These are phyloP conservation scores for Agriopis marginaria DNA, from an alignment of 2,888 invertebrate genomes.

Conservation along the genomic window DNA sequence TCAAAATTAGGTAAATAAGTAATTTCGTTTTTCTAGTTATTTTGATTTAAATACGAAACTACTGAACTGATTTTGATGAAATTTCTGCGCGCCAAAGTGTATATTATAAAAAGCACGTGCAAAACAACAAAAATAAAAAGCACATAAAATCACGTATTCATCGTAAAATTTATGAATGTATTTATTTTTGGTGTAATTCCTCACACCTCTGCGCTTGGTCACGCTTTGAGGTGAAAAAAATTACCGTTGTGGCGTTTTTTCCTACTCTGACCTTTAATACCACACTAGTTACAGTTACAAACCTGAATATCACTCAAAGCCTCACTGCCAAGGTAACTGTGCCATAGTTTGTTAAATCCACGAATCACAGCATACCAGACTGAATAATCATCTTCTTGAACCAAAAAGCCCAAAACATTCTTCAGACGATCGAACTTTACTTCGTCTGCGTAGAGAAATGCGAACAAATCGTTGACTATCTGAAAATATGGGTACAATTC, in stretches of 20 bases:
- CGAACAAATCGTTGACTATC: slow-evolving; percentile 92
- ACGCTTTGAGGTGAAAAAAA: too few relatives aligned
- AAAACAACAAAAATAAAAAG: too few relatives aligned
- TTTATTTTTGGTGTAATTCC: too few relatives aligned
- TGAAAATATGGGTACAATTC: slow-evolving; percentile 54
- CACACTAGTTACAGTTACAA: slow-evolving; percentile 29
- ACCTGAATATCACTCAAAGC: slow-evolving; percentile 65
- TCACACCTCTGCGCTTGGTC: too few relatives aligned
- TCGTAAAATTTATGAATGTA: too few relatives aligned
- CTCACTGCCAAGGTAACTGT: slow-evolving; percentile 64
- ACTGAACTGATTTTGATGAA: too few relatives aligned
- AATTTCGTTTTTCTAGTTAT: too few relatives aligned
- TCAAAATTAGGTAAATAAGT: too few relatives aligned
- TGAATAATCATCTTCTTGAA: slow-evolving; percentile 88
- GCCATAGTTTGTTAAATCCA: slow-evolving; percentile 77
- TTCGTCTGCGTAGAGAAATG: slow-evolving; percentile 87
- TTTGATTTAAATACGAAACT: too few relatives aligned
- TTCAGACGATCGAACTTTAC: slow-evolving; percentile 87
- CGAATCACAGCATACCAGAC: slow-evolving; percentile 90
- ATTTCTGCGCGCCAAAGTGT: too few relatives aligned
- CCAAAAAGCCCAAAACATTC: slow-evolving; percentile 88
- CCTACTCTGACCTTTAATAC: background rate
- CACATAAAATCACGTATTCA: too few relatives aligned
- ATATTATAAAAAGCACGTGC: too few relatives aligned
- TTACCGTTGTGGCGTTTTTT: background rate